These are phyloP conservation scores for Chionis minor DNA, from an alignment of 2,113 vertebrate species.

Conservation along the genomic window DNA sequence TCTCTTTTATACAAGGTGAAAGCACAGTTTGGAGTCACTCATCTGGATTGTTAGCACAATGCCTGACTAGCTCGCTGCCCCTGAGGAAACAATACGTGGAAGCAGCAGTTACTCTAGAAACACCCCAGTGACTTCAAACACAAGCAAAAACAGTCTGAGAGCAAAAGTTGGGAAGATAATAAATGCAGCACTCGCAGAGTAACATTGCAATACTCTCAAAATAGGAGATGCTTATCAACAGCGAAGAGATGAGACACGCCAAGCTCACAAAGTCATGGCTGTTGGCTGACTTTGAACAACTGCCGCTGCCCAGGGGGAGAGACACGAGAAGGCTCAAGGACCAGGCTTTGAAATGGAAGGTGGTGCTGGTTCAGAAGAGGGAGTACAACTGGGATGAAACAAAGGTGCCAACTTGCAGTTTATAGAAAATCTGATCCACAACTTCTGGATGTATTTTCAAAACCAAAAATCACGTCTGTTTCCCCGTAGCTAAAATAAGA, in stretches of 20 bases:
- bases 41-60: background rate
- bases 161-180: background rate
- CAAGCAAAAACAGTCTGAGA: background rate
- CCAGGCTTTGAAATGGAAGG: background rate
- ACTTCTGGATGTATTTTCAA: background rate
- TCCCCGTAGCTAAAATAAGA: background rate
- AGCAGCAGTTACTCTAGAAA: background rate
- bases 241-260: background rate
- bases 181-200: background rate
- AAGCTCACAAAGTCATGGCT: background rate
- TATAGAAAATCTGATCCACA: background rate
- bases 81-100: background rate
- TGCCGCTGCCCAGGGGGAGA: background rate
- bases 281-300: background rate
- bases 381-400: background rate
- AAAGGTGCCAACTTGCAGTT: background rate
- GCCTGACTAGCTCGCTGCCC: background rate
- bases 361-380: background rate
- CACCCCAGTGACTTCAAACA: background rate
- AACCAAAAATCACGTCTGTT: background rate
- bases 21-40: background rate
- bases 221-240: background rate
- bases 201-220: background rate
- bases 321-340: background rate
- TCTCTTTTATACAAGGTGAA: background rate